Evolutionary conservation across 2,113 vertebrate genomes (phyloP).

Genomic region (Leptocoma aspasia): DNA sequence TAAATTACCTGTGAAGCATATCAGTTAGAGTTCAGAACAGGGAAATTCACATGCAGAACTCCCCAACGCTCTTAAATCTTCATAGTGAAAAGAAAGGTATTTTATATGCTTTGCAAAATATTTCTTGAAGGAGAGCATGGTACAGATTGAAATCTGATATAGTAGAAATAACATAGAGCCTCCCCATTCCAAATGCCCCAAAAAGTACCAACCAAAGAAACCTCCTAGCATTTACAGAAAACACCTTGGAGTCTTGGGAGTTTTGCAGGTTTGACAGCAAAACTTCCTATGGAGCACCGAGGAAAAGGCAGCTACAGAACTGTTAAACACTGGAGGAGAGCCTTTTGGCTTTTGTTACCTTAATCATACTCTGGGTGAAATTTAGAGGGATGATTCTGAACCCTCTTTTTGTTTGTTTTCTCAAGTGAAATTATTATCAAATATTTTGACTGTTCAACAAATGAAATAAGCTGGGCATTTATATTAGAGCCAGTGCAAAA

Average conservation of each 20-base stretch:
- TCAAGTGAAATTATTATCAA: neutral
- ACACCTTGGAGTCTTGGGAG: neutral
- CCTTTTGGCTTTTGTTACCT: neutral
- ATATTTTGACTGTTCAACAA: neutral
- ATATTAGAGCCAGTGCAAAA: neutral
- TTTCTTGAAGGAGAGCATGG: neutral
- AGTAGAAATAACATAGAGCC: neutral
- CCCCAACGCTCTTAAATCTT: neutral
- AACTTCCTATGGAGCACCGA: neutral
- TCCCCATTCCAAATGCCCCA: rapidly evolving
- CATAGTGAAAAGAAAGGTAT: neutral
- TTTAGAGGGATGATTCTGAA: neutral
- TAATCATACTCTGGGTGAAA: neutral
- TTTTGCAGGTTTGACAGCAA: neutral
- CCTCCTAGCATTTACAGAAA: neutral
- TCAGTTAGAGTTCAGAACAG: neutral
- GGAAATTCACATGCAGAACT: neutral
- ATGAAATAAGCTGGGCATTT: neutral
- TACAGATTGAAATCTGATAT: neutral
- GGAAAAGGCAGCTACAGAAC: neutral
- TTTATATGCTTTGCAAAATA: neutral
- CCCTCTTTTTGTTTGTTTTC: neutral
- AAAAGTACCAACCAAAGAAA: neutral
- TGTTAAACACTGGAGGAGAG: neutral
- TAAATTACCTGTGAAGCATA: neutral